Evolutionary conservation across 1,140 invertebrate species (phyloP), one percentile per base, ranked within the genome.

Genomic region (Zaprionus tsacasi): DNA sequence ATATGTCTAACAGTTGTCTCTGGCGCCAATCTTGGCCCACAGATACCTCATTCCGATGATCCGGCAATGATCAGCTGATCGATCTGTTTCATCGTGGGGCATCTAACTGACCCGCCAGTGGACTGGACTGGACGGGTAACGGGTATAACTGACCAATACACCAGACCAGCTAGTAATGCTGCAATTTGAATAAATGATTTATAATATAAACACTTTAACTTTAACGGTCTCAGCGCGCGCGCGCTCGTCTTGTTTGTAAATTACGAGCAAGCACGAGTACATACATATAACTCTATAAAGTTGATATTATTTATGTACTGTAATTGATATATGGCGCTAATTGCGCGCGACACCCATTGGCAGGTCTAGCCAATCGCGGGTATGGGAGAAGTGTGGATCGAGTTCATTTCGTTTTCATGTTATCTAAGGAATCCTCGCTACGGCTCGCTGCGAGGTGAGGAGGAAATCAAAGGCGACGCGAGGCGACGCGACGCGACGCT

Each of bases 301-400:
- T 67, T 81, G 55, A 55, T 70, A 65, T 64, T 64, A 65, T 64
- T 64, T 70, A 70, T 70, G 74, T 65, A 69, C 21, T 79, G 83
- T 88, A 89, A 88, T 88, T 88, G 83, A 88, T 89, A 88, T 88
- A 88, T 89, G 81, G 81, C 77, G 81, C 83, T 88, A 88, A 88
- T 88, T 88, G 85, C 81, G 78, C 57, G 52, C 81, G 81, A 89
- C 83, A 86, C 85, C 78, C 85, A 85, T 88, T 79, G 70, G 76
- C 64, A 63, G 66, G 58, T 64, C 64, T 40, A 43, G 50, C 13
- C 33, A 10, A 43, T 30, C 10, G 15, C 1, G 27, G 6, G 27
- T 21, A 67, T 67, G 15, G 48, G 45, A 45, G 27, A 30, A 30
- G 27, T 21, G 17, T 67, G 15, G 65, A 48, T 57, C 61, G 40